phyloP scores from a whole-genome alignment of 2,797 vertebrate genomes.

The Mycteria americana region DNA sequence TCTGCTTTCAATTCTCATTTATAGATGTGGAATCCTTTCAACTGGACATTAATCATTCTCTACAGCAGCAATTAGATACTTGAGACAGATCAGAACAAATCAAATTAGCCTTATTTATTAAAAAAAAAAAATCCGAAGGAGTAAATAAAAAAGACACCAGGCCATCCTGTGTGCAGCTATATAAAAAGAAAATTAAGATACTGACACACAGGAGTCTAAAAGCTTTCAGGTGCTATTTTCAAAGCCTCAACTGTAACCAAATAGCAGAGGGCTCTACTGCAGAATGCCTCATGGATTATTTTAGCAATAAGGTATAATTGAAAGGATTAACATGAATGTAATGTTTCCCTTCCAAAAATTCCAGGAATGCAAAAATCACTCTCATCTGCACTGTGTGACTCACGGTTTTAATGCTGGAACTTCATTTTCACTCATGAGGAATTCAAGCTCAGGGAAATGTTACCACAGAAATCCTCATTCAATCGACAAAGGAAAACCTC shows the following conservation, averaged over 20 bases:
- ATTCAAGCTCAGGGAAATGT: constrained; percentile 59
- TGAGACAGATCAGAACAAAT: constrained; percentile 53
- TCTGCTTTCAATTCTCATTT: constrained; percentile 70
- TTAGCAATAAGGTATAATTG: constrained; percentile 72
- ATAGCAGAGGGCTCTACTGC: constrained; percentile 13
- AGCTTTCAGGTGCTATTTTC: constrained; percentile 39
- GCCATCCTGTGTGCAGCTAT: background rate
- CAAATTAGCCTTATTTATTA: constrained; percentile 54
- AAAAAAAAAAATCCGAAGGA: constrained; percentile 5
- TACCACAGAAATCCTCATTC: constrained; percentile 61
- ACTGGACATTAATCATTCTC: constrained; percentile 70
- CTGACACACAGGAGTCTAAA: background rate
- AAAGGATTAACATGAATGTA: constrained; percentile 70
- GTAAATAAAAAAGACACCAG: background rate
- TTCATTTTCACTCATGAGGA: constrained; percentile 74
- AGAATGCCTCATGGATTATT: constrained; percentile 43
- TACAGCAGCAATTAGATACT: constrained; percentile 66
- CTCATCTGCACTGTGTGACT: constrained; percentile 72
- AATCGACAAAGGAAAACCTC: constrained; percentile 11
- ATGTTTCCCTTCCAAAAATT: constrained; percentile 75
- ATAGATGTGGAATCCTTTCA: constrained; percentile 69
- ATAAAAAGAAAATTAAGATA: constrained; percentile 13
- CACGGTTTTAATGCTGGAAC: constrained; percentile 72
- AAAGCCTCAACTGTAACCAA: constrained; percentile 23
- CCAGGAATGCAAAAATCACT: constrained; percentile 69